Percentiles rank a stretch among this genome's conserved stretches.
phyloP scores from a whole-genome alignment of 2,797 vertebrate genomes.

The Holocentrus rufus region DNA sequence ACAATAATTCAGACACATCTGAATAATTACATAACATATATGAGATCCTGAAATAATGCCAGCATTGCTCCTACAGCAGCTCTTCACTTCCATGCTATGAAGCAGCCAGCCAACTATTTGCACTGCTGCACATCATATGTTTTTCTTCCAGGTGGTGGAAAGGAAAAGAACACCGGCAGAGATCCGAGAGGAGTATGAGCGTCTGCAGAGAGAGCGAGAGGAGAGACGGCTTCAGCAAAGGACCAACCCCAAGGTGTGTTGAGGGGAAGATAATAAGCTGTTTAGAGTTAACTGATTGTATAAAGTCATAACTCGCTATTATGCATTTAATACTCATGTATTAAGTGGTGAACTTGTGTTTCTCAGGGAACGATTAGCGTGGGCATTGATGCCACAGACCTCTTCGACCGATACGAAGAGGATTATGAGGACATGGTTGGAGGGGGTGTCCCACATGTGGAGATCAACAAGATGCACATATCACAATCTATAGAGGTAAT shows the following conservation, averaged over 20 bases:
- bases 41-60: background rate
- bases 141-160: constrained; percentile 89
- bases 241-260: constrained; percentile 95
- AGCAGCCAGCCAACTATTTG: background rate
- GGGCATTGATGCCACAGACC: constrained; percentile 96
- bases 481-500: constrained; percentile 98
- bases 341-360: constrained; percentile 31
- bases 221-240: constrained; percentile 95
- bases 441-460: constrained; percentile 90
- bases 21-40: background rate
- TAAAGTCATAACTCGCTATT: background rate
- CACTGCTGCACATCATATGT: constrained; percentile 40
- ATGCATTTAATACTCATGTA: background rate
- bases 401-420: constrained; percentile 97
- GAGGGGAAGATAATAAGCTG: constrained; percentile 13
- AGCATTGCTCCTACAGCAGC: too few relatives aligned
- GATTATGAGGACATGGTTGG: constrained; percentile 90
- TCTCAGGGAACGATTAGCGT: constrained; percentile 95
- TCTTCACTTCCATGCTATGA: constrained; percentile 12
- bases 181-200: constrained; percentile 96
- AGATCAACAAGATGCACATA: constrained; percentile 99
- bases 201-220: constrained; percentile 93
- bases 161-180: constrained; percentile 93
- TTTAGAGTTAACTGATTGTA: background rate
- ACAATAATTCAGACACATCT: constrained; percentile 8